Conservation (phyloP, 2,113 vertebrate genomes). For the Microcebus jonahi region DNA sequence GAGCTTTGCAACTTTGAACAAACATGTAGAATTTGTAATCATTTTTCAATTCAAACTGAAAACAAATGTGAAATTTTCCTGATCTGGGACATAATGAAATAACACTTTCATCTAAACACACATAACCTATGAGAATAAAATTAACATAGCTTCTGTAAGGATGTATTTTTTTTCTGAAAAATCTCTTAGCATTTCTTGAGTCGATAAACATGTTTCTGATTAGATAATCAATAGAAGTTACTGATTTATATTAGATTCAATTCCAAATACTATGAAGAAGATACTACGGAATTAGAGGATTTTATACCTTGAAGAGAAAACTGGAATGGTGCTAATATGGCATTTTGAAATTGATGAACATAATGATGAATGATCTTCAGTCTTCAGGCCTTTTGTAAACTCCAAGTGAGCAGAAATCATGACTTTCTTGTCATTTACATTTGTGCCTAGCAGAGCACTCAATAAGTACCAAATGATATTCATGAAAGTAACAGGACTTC, state of each 20-base stretch:
- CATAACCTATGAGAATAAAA: background rate
- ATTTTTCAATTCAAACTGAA: conserved; percentile 23
- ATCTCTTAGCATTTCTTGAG: background rate
- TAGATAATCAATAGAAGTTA: background rate
- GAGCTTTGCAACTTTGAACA: conserved; percentile 5
- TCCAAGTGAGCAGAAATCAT: background rate
- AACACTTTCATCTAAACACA: background rate
- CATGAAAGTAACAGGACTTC: background rate
- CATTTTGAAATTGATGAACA: background rate
- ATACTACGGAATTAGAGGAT: background rate
- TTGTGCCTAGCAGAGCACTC: background rate
- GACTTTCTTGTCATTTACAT: background rate
- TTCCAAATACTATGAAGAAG: conserved; percentile 16
- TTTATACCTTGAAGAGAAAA: background rate
- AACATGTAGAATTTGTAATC: background rate
- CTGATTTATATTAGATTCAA: background rate
- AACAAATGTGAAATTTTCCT: conserved; percentile 30
- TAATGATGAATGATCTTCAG: background rate
- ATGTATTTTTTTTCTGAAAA: conserved; percentile 2
- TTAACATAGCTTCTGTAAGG: background rate
- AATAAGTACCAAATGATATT: background rate
- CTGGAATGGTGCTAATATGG: background rate
- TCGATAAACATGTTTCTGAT: background rate
- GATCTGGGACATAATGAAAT: background rate
- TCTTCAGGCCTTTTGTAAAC: background rate